These are phyloP conservation scores for Chrysomallon squamiferum DNA, from an alignment of 1,140 invertebrate genomes.

Conservation along the genomic window DNA sequence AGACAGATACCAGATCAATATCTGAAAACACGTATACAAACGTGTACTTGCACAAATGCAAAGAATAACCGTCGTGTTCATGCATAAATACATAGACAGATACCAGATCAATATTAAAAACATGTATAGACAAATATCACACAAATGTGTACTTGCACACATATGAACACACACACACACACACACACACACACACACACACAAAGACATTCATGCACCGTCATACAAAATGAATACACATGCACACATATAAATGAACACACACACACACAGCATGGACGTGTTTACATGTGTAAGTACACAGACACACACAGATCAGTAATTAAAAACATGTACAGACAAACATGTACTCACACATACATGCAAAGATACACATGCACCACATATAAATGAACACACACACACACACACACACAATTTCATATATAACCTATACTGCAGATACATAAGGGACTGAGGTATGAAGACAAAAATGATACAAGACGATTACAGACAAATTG, in stretches of 20 bases:
- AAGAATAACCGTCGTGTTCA: background rate
- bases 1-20: background rate
- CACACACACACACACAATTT: no score
- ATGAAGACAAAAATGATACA: no score
- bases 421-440: no score
- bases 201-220: conserved; percentile 7
- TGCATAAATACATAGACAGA: background rate
- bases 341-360: background rate
- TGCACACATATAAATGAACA: background rate
- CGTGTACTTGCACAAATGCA: background rate
- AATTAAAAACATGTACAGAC: background rate
- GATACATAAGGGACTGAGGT: no score
- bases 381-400: no score
- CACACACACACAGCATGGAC: background rate
- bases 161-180: conserved; percentile 5
- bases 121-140: background rate
- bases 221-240: background rate
- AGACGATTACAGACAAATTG: no score
- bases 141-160: background rate
- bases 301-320: background rate
- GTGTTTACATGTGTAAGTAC: background rate
- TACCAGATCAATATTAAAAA: background rate
- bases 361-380: no score
- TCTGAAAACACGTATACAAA: background rate
- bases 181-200: conserved; percentile 6